Conservation (phyloP, 2,113 vertebrate genomes). For the Corvus cornix region DNA sequence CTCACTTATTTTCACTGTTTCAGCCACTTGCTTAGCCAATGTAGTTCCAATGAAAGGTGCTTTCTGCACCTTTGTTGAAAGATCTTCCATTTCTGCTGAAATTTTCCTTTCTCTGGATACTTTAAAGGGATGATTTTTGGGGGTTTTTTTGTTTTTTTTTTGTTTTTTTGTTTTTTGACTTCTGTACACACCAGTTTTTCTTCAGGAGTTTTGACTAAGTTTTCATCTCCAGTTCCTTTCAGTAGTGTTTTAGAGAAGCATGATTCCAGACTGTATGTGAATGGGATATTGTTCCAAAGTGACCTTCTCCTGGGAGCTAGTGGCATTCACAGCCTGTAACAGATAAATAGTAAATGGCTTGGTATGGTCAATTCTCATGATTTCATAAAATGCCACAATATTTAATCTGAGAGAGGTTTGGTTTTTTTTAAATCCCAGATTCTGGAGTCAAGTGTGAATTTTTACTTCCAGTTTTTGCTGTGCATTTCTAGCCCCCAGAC, state of each 20-base stretch:
- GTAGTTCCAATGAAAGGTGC: background rate
- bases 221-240: background rate
- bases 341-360: background rate
- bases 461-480: background rate
- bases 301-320: background rate
- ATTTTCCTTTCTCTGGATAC: background rate
- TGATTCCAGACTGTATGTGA: background rate
- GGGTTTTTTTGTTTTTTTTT: background rate
- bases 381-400: background rate
- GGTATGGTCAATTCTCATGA: background rate
- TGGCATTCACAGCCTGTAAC: background rate
- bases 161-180: background rate
- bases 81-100: background rate
- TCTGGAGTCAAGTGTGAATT: background rate
- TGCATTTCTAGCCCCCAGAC: background rate
- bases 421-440: background rate
- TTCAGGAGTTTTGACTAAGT: background rate
- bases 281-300: background rate
- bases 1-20: background rate
- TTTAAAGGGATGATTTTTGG: background rate
- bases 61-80: background rate
- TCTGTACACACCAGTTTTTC: background rate
- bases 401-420: background rate
- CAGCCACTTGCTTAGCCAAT: background rate
- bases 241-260: background rate